Percentiles rank a stretch among this genome's conserved stretches.
phyloP scores from a whole-genome alignment of 2,888 invertebrate genomes.

The Stegophylla sp. region DNA sequence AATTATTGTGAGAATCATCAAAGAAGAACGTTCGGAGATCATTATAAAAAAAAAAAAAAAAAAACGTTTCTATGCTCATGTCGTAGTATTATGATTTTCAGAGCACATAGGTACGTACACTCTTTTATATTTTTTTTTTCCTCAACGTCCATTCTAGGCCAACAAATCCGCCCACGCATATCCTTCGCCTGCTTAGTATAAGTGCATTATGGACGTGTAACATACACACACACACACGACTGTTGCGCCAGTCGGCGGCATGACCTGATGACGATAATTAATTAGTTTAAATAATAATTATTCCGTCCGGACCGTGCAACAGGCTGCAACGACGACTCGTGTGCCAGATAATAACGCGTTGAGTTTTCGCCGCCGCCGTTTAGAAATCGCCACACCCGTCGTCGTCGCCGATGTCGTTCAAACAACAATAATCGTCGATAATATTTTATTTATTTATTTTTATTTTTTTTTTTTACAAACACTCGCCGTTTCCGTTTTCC shows the following conservation, averaged over 20 bases:
- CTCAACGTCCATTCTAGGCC: conserved; percentile 28
- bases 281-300: conserved; percentile 24
- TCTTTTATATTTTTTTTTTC: conserved; percentile 4
- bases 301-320: background rate
- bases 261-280: conserved; percentile 25
- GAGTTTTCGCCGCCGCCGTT: background rate
- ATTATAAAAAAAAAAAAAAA: conserved; percentile 2
- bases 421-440: conserved; percentile 10
- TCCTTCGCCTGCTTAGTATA: no score
- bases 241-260: no score
- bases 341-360: background rate
- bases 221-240: background rate
- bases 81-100: conserved; percentile 35
- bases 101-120: conserved; percentile 34
- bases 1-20: no score
- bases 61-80: background rate
- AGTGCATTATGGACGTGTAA: background rate
- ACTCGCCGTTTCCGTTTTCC: background rate
- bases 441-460: conserved; percentile 20
- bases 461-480: no score
- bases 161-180: conserved; percentile 28
- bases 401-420: conserved; percentile 9
- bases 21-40: background rate
- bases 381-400: conserved; percentile 22
- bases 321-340: background rate